phyloP scores from a whole-genome alignment of 2,888 invertebrate species.

The Chrysolina oricalcia region DNA sequence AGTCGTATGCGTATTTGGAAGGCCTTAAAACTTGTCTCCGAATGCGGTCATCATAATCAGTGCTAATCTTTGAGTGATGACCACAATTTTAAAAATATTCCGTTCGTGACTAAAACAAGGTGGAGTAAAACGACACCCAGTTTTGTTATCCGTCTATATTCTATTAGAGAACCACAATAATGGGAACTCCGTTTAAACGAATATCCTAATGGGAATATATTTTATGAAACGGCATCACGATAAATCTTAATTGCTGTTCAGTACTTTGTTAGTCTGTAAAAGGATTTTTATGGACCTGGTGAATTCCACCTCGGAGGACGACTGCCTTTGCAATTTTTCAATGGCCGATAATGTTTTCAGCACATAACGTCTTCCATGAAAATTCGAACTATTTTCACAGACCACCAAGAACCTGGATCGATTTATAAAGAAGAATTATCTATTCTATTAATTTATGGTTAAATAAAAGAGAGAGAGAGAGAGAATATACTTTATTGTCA shows the following conservation, averaged over 20 bases:
- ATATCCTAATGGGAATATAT: conserved; percentile 40
- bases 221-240: conserved; percentile 43
- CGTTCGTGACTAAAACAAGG: conserved; percentile 54
- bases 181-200: conserved; percentile 45
- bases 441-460: too few species aligned
- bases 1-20: too few species aligned
- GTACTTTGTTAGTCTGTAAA: conserved; percentile 44
- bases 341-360: background rate
- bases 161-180: conserved; percentile 48
- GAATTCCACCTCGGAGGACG: conserved; percentile 29
- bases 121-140: conserved; percentile 41
- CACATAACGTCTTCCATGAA: background rate
- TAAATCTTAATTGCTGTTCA: conserved; percentile 43
- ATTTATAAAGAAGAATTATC: too few species aligned
- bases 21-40: too few species aligned
- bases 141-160: conserved; percentile 39
- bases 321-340: conserved; percentile 10
- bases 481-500: too few species aligned
- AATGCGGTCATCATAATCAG: too few species aligned
- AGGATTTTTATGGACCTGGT: conserved; percentile 40
- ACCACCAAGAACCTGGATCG: background rate
- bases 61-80: background rate
- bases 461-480: too few species aligned
- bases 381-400: background rate
- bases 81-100: conserved; percentile 51